Conservation (phyloP, 1,140 invertebrate species). For the Drosophila miranda region DNA sequence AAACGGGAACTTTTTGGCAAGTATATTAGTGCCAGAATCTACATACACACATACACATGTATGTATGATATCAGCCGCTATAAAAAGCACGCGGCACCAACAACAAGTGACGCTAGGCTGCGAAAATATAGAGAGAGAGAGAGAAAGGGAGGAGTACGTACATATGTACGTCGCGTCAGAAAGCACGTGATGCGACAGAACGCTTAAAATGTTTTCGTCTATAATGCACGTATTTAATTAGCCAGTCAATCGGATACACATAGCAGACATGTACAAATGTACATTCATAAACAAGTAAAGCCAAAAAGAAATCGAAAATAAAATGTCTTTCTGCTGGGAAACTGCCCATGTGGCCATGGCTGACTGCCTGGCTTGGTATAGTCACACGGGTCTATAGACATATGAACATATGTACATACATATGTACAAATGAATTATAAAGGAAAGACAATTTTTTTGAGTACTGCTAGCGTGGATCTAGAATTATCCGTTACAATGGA, state of each 20-base stretch:
- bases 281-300: constrained; percentile 15
- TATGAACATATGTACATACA: not conserved
- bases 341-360: constrained; percentile 50
- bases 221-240: constrained; percentile 50
- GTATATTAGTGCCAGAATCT: too few species aligned
- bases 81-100: too few species aligned
- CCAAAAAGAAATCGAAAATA: constrained; percentile 47
- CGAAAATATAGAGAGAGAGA: not conserved
- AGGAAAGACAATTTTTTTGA: too few species aligned
- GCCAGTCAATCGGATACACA: constrained; percentile 24
- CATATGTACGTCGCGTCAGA: constrained; percentile 17
- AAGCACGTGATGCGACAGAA: constrained; percentile 51
- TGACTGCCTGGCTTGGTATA: constrained; percentile 23
- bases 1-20: constrained; percentile 52
- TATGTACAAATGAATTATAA: too few species aligned
- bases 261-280: not conserved
- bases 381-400: constrained; percentile 1
- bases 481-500: too few species aligned
- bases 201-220: constrained; percentile 34
- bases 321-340: constrained; percentile 53
- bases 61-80: too few species aligned
- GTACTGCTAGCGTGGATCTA: too few species aligned
- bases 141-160: too few species aligned
- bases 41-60: not conserved
- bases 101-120: not conserved